phyloP scores from a whole-genome alignment of 2,113 vertebrate genomes.

The Bos indicus region DNA sequence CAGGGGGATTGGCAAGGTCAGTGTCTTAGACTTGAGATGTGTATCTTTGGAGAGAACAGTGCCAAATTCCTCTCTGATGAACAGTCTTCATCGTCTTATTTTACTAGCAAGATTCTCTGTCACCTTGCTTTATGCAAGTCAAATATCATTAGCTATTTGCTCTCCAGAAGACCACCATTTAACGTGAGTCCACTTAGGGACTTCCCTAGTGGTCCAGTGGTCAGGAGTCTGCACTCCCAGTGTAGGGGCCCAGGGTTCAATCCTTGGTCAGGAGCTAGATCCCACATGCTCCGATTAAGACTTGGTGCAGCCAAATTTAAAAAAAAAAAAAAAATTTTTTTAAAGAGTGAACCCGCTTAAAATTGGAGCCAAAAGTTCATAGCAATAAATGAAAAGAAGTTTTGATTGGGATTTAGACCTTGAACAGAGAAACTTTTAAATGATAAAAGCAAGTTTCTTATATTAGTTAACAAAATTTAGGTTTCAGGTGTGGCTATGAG shows the following conservation, averaged over 20 bases:
- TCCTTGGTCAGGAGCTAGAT: not conserved
- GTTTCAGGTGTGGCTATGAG: not conserved
- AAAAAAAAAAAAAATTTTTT: not conserved
- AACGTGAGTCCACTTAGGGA: not conserved
- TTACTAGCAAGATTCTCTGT: not conserved
- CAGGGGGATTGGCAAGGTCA: no score
- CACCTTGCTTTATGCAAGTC: not conserved
- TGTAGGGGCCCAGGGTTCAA: not conserved
- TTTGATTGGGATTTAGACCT: not conserved
- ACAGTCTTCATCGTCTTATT: fast-evolving
- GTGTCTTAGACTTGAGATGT: not conserved
- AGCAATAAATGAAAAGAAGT: not conserved
- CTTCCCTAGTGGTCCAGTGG: not conserved
- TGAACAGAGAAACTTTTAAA: not conserved
- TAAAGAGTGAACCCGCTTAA: not conserved
- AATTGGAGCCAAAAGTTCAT: not conserved
- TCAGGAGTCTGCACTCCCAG: not conserved
- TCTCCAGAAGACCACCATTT: not conserved
- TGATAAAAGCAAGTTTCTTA: not conserved
- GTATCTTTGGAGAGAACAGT: fast-evolving
- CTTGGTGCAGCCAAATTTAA: not conserved
- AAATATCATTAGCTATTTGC: not conserved
- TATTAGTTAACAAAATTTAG: not conserved
- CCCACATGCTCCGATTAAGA: not conserved
- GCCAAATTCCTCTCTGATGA: not conserved